phyloP scores from a whole-genome alignment of 2,888 invertebrate species.

The Torymus auratus region DNA sequence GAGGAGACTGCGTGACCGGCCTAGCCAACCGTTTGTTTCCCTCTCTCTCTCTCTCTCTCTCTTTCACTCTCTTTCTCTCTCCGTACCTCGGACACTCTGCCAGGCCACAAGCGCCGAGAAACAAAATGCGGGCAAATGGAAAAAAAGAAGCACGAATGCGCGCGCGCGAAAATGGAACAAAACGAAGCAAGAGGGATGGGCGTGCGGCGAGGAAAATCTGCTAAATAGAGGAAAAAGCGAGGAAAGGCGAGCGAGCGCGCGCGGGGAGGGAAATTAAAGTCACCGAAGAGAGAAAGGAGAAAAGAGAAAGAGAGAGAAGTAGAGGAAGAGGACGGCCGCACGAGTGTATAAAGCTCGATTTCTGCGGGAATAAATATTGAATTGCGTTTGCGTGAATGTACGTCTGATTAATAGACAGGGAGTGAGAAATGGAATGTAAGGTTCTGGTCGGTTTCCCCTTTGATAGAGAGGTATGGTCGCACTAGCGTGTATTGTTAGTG shows the following conservation, averaged over 20 bases:
- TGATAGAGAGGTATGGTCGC: too few species aligned
- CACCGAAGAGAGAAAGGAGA: not conserved
- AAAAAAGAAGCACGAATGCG: slow-evolving; percentile 58
- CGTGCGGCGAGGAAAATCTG: slow-evolving; percentile 41
- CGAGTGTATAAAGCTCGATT: slow-evolving; percentile 11
- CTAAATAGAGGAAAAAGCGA: slow-evolving; percentile 39
- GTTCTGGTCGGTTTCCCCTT: too few species aligned
- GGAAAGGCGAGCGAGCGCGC: not conserved
- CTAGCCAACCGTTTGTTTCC: slow-evolving; percentile 58
- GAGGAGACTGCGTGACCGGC: slow-evolving; percentile 65
- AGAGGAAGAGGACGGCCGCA: not conserved
- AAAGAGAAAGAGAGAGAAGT: too few species aligned
- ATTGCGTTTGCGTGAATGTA: slow-evolving; percentile 9
- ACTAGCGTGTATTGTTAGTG: too few species aligned
- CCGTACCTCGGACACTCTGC: slow-evolving; percentile 23
- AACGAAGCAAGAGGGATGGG: slow-evolving; percentile 59
- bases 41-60: slow-evolving; percentile 14
- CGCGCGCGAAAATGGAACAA: slow-evolving; percentile 43
- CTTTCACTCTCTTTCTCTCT: not conserved
- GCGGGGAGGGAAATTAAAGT: slow-evolving; percentile 31
- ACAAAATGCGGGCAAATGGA: slow-evolving; percentile 55
- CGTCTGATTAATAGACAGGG: not conserved
- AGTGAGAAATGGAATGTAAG: too few species aligned
- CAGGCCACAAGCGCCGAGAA: slow-evolving; percentile 44
- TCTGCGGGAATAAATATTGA: slow-evolving; percentile 31